These are phyloP conservation scores for Clavelina lepadiformis DNA, from an alignment of 23 tunicate species.

Conservation along the genomic window DNA sequence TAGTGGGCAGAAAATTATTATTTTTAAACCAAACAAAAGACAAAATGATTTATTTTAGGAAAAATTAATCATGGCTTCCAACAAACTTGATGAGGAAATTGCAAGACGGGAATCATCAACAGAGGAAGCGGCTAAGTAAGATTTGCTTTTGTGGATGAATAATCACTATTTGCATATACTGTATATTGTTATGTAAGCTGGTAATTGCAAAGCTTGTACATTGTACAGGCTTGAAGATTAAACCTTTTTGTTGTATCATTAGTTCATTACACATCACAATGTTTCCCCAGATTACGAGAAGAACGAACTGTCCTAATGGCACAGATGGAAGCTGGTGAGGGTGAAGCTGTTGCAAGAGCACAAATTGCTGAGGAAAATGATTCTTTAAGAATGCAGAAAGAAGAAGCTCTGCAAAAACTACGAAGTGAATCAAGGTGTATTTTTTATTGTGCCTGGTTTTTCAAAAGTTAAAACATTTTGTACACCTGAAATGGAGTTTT, in stretches of 20 bases:
- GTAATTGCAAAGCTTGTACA: not conserved
- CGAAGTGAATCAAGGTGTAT: slow-evolving; percentile 21
- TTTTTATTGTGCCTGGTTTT: no score
- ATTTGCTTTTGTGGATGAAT: not conserved
- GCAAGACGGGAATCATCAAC: slow-evolving; percentile 36
- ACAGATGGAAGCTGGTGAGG: slow-evolving; percentile 94
- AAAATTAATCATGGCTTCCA: not conserved
- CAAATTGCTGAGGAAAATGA: slow-evolving; percentile 73
- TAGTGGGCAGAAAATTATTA: no score
- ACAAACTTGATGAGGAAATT: slow-evolving; percentile 38
- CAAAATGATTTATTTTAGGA: slow-evolving; percentile 26
- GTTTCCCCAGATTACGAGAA: slow-evolving; percentile 65
- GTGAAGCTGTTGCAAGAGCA: slow-evolving; percentile 55
- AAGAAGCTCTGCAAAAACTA: slow-evolving; percentile 41
- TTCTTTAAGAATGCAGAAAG: slow-evolving; percentile 33
- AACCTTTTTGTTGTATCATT: no score
- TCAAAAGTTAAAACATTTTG: no score
- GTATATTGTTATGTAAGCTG: not conserved
- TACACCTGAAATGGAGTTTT: not conserved
- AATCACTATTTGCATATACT: not conserved
- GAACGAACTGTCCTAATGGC: slow-evolving; percentile 60
- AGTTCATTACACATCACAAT: no score
- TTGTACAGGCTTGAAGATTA: no score
- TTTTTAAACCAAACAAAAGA: no score
- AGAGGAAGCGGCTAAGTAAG: slow-evolving; percentile 48